phyloP scores from a whole-genome alignment of 2,113 vertebrate genomes.

The Dromaius novaehollandiae region DNA sequence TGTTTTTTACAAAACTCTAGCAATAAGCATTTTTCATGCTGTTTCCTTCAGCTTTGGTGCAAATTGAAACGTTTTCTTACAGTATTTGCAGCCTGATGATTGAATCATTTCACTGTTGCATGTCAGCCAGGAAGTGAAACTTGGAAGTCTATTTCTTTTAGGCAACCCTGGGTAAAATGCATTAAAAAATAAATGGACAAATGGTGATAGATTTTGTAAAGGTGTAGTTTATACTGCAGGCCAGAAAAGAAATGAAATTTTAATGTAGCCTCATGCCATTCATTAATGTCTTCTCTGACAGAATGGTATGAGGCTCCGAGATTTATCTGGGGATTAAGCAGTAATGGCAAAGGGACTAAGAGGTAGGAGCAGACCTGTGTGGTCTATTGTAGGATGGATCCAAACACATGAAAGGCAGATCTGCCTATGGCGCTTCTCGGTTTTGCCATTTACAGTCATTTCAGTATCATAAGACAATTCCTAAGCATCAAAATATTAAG shows the following conservation, averaged over 20 bases:
- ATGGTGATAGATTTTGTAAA: neutral
- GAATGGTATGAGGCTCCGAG: neutral
- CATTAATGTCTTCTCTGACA: neutral
- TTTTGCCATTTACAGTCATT: neutral
- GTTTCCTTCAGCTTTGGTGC: neutral
- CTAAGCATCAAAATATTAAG: neutral
- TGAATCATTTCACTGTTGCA: neutral
- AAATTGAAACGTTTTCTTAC: neutral
- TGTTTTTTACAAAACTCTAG: neutral
- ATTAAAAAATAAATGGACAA: neutral
- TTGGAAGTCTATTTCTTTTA: neutral
- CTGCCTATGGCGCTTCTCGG: neutral
- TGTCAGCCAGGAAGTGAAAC: neutral
- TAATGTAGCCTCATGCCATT: neutral
- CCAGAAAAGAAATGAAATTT: neutral
- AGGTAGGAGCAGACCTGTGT: neutral
- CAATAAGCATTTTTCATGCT: neutral
- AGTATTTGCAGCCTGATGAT: neutral
- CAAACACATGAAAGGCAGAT: neutral
- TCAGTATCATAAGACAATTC: neutral
- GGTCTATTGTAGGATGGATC: neutral
- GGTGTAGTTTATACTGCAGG: neutral
- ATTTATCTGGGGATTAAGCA: slow-evolving; percentile 10
- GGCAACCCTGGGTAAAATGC: neutral
- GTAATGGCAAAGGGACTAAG: neutral